Evolutionary conservation across 1,140 invertebrate genomes (phyloP).

Genomic region (Monomorium pharaonis): DNA sequence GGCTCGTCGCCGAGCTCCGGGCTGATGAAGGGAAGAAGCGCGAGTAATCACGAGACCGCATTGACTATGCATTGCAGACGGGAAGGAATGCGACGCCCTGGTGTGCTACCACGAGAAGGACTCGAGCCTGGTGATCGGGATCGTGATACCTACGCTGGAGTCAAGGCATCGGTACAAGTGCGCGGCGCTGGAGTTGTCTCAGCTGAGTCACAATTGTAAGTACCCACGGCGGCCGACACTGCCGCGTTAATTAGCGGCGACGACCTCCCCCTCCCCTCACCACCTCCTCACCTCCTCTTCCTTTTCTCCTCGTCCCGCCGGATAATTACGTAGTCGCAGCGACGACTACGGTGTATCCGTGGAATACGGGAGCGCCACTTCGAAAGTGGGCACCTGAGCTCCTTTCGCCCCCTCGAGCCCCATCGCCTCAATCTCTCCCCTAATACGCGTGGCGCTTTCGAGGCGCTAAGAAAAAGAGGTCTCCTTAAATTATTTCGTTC

Average conservation of each 20-base stretch:
- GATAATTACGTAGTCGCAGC: constrained; percentile 19
- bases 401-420: not conserved
- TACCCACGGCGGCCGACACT: constrained; percentile 56
- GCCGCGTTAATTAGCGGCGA: constrained; percentile 55
- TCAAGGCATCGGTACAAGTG: constrained; percentile 83
- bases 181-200: constrained; percentile 79
- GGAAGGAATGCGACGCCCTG: constrained; percentile 83
- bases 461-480: not conserved
- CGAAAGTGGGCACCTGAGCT: not conserved
- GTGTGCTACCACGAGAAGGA: constrained; percentile 85
- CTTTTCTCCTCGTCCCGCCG: not conserved
- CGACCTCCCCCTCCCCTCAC: not conserved
- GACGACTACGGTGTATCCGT: not conserved
- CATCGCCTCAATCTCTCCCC: not conserved
- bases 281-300: not conserved
- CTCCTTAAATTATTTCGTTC: not conserved
- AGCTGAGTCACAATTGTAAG: constrained; percentile 81
- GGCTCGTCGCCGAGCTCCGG: too few relatives aligned
- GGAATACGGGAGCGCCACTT: constrained; percentile 10
- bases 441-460: not conserved
- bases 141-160: constrained; percentile 82
- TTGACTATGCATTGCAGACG: constrained; percentile 79
- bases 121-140: constrained; percentile 79
- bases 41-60: constrained; percentile 19
- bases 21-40: too few relatives aligned